phyloP scores from a whole-genome alignment of 2,113 vertebrate genomes.

The Pseudopodoces humilis region DNA sequence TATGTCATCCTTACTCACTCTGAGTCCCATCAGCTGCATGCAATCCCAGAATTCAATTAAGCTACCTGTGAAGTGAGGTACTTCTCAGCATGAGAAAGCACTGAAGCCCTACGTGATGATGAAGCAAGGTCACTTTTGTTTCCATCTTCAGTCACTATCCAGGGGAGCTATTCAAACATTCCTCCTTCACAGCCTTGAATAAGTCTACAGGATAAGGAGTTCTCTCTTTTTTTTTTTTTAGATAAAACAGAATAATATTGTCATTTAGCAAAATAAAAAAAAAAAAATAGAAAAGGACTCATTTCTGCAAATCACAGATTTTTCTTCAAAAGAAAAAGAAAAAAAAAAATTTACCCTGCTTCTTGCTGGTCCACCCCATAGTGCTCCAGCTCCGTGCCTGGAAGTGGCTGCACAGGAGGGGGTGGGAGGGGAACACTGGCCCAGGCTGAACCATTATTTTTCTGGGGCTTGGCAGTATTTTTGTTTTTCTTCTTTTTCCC shows the following conservation, averaged over 20 bases:
- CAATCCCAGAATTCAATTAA: conserved; percentile 16
- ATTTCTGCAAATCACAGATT: background rate
- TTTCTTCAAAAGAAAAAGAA: background rate
- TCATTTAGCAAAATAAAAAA: background rate
- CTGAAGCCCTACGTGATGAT: background rate
- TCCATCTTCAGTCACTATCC: conserved; percentile 45
- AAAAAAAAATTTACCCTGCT: conserved; percentile 79
- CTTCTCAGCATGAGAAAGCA: background rate
- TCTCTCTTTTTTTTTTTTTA: background rate
- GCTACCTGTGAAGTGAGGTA: background rate
- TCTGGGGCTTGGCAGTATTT: conserved; percentile 85
- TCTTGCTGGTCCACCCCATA: conserved; percentile 91
- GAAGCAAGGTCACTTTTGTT: conserved; percentile 61
- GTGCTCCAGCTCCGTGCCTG: conserved; percentile 94
- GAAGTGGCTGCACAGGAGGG: conserved; percentile 93
- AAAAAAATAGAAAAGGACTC: background rate
- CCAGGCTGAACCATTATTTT: conserved; percentile 94
- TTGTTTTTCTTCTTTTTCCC: conserved; percentile 99
- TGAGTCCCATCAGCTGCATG: background rate
- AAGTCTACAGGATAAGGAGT: background rate
- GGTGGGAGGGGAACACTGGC: conserved; percentile 94
- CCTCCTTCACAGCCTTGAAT: background rate
- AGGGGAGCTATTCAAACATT: background rate
- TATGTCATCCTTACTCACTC: conserved; percentile 10
- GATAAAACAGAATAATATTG: background rate